Percentiles rank a stretch among this genome's conserved stretches.
Conservation (phyloP, 2,797 vertebrate species). For the Falco concolor region DNA sequence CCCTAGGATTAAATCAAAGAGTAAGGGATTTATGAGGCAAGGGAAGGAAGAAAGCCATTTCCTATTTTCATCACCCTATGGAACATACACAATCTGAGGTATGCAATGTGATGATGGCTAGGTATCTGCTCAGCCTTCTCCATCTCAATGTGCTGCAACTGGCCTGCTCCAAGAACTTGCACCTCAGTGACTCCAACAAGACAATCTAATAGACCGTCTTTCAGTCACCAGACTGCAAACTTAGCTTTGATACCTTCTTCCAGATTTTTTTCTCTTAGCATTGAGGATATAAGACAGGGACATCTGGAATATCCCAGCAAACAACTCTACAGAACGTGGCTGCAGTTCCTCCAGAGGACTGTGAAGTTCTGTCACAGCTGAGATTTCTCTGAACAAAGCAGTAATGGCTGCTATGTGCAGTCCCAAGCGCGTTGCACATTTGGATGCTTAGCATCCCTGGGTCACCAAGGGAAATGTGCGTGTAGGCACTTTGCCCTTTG, state of each 20-base stretch:
- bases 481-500: not conserved
- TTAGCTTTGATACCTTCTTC: not conserved
- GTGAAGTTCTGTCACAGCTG: not conserved
- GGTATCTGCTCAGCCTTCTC: not conserved
- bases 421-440: not conserved
- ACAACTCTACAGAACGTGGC: not conserved
- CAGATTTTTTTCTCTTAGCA: not conserved
- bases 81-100: not conserved
- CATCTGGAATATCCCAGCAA: not conserved
- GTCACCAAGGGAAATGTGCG: not conserved
- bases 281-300: not conserved
- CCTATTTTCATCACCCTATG: not conserved
- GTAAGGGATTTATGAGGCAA: not conserved
- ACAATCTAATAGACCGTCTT: not conserved
- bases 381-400: not conserved
- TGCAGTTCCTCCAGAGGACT: not conserved
- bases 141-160: not conserved
- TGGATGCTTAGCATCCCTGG: not conserved
- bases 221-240: not conserved
- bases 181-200: not conserved
- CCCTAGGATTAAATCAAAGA: not conserved
- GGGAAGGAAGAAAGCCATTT: not conserved
- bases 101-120: too few species aligned
- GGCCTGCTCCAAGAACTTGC: not conserved
- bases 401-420: not conserved